Base-by-base conservation (phyloP, 2,797 vertebrate species). In the Aplochiton taeniatus region DNA sequence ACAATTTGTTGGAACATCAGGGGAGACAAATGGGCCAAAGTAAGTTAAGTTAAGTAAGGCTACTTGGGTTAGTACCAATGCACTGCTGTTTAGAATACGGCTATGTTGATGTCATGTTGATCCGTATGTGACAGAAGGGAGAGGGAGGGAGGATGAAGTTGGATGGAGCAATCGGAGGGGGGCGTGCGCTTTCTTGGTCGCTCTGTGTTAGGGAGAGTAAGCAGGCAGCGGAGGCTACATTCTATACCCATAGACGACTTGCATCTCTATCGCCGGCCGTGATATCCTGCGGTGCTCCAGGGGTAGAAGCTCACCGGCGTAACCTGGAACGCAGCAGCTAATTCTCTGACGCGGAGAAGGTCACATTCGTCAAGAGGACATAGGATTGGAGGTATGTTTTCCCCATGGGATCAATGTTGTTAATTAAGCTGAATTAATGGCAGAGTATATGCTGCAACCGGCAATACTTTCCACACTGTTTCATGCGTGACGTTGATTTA, bases 91-190 rank as follows among this genome's bases (percentile, higher is more conserved):
- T 74, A n/a, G 66, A 61, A 65, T 69, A 77, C 72, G 70, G 79
- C 72, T 50, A 62, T n/a, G n/a, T n/a, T n/a, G n/a, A n/a, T n/a
- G n/a, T 77, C 70, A 72, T 75, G 79, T 73, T 83, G 70, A 82
- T 84, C 84, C 65, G 76, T 82, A 72, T 66, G 82, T 64, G 73
- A 73, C 70, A 44, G 14, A 17, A n/a, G 69, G 60, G 53, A 54
- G 70, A 78, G 77, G 66, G 83, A 81, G 84, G 69, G 77, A 76
- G 80, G 52, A 54, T 17, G 16, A 19, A 54, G 17, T 18, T 11
- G 70, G 82, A 86, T 79, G 78, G 80, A 83, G 81, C 74, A 56
- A 65, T 62, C 58, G 64, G 78, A 85, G 82, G 86, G 85, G 86
- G 85, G 84, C 84, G 84, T 81, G 49, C 70, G 50, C 84, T 75